These are phyloP conservation scores for Takifugu bimaculatus DNA, from an alignment of 2,113 vertebrate genomes.

Conservation along the genomic window DNA sequence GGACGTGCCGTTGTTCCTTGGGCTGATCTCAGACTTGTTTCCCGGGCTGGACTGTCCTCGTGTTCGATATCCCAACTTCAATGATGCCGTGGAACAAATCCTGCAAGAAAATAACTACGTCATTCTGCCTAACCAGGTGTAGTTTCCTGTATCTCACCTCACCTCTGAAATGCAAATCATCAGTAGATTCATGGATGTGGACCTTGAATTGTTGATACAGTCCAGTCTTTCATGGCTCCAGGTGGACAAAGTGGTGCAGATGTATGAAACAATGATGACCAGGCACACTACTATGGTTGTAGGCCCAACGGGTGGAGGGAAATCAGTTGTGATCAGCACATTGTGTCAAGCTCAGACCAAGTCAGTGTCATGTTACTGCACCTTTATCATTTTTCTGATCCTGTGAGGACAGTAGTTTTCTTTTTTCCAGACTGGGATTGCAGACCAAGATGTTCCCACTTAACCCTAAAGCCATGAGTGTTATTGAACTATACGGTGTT, in stretches of 20 bases:
- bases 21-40: slow-evolving; percentile 91
- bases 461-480: slow-evolving; percentile 95
- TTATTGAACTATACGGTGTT: slow-evolving; percentile 91
- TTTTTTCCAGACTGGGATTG: slow-evolving; percentile 79
- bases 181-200: too few relatives aligned
- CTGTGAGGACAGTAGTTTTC: background rate
- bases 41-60: slow-evolving; percentile 92
- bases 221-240: slow-evolving; percentile 46
- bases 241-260: slow-evolving; percentile 97
- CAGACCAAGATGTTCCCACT: slow-evolving; percentile 85
- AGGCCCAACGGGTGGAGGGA: slow-evolving; percentile 94
- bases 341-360: slow-evolving; percentile 92
- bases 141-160: background rate
- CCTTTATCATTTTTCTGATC: background rate
- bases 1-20: slow-evolving; percentile 93
- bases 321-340: slow-evolving; percentile 91
- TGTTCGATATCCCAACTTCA: slow-evolving; percentile 87
- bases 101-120: slow-evolving; percentile 81
- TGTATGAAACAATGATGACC: slow-evolving; percentile 98
- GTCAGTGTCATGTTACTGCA: slow-evolving; percentile 65
- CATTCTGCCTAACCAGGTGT: slow-evolving; percentile 84
- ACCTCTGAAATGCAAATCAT: background rate
- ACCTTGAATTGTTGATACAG: background rate
- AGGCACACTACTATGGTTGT: slow-evolving; percentile 96
- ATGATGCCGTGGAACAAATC: slow-evolving; percentile 83